Conservation (phyloP, 2,113 vertebrate genomes). For the Falcunculus frontatus region DNA sequence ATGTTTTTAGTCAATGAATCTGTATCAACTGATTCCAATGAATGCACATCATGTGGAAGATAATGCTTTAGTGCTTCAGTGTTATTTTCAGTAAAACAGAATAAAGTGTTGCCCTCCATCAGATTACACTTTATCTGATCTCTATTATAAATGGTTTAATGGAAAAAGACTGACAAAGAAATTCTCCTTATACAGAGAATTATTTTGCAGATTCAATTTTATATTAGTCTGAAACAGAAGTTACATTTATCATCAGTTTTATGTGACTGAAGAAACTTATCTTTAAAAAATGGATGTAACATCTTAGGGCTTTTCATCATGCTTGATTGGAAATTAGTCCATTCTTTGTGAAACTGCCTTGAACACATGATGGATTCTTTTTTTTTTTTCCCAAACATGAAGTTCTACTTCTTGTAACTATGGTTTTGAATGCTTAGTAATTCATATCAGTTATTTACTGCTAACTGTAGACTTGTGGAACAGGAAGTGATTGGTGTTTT, state of each 20-base stretch:
- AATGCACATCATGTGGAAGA: background rate
- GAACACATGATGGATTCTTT: background rate
- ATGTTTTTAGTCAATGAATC: slow-evolving; percentile 34
- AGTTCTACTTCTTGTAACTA: background rate
- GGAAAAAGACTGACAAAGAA: background rate
- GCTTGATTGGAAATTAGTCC: background rate
- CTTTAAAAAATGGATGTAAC: background rate
- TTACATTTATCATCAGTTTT: background rate
- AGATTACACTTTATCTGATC: background rate
- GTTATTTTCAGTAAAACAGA: background rate
- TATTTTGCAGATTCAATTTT: background rate
- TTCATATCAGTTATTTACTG: background rate
- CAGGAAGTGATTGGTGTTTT: background rate
- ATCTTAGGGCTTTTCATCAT: background rate
- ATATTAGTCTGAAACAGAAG: background rate
- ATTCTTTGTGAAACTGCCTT: background rate
- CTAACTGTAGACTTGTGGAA: background rate
- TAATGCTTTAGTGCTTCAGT: background rate
- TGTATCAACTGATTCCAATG: background rate
- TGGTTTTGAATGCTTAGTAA: background rate
- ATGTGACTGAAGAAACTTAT: background rate
- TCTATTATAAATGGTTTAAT: background rate
- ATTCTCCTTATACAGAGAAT: background rate
- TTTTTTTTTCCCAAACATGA: background rate
- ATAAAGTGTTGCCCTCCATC: background rate